Evolutionary conservation across 2,797 vertebrate species (phyloP).

Genomic region (Pristis pectinata): DNA sequence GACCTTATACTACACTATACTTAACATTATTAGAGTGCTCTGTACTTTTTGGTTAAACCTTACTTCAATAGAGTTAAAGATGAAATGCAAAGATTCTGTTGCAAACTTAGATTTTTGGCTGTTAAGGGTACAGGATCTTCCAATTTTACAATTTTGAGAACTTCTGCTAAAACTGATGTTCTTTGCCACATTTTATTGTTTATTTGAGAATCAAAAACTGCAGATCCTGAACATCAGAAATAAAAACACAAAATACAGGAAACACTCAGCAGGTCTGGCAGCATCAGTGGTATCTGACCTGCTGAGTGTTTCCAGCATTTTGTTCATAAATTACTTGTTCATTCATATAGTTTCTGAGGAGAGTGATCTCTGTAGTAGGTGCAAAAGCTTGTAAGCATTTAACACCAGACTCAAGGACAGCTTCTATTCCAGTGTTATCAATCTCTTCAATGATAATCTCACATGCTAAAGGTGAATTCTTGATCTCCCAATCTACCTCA

Average conservation of each 20-base stretch:
- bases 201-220: no score
- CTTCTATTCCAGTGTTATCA: no score
- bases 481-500: no score
- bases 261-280: no score
- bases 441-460: no score
- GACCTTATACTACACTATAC: background rate
- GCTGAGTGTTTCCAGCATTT: no score
- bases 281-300: no score
- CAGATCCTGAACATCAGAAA: no score
- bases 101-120: background rate
- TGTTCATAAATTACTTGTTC: background rate
- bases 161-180: background rate
- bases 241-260: no score
- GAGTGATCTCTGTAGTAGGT: background rate
- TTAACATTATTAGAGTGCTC: background rate
- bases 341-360: background rate
- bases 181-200: background rate
- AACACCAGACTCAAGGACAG: no score
- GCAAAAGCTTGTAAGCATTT: no score
- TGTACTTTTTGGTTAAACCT: background rate
- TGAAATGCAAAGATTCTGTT: background rate
- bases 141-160: background rate
- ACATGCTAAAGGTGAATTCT: no score
- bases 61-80: background rate
- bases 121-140: background rate